Evolutionary conservation across 2,888 invertebrate species (phyloP).

Genomic region (Stenichneumon culpator): DNA sequence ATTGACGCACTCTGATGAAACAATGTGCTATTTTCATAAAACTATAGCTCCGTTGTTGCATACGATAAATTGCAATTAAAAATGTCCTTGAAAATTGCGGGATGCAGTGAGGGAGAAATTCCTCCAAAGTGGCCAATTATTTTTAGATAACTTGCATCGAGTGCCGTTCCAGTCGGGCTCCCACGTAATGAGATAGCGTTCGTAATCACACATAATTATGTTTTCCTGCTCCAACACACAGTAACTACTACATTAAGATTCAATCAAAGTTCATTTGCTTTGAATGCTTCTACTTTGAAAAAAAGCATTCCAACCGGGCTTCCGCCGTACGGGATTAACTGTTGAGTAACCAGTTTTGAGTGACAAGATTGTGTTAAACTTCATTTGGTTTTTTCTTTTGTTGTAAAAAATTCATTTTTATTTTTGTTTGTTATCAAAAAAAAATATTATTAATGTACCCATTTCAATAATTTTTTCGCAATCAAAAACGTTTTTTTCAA

Average conservation of each 20-base stretch:
- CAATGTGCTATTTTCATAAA: background rate
- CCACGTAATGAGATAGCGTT: background rate
- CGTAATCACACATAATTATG: background rate
- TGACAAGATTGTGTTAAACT: too few species aligned
- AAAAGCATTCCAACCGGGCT: background rate
- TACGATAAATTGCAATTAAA: background rate
- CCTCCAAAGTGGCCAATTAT: background rate
- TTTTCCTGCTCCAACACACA: slow-evolving; percentile 1
- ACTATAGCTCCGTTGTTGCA: background rate
- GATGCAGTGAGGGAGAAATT: background rate
- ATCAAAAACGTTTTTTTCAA: too few species aligned
- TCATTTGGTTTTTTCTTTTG: too few species aligned
- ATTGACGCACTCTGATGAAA: background rate
- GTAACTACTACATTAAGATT: background rate
- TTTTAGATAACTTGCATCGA: background rate
- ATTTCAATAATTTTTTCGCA: too few species aligned
- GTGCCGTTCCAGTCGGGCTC: background rate
- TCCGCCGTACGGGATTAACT: background rate
- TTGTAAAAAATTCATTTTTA: too few species aligned
- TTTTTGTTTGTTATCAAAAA: too few species aligned
- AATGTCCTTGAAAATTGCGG: background rate
- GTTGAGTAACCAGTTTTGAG: too few species aligned
- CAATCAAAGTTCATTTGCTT: background rate
- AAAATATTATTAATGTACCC: too few species aligned
- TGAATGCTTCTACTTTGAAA: background rate